These are phyloP conservation scores for Polia nebulosa DNA, from an alignment of 2,888 invertebrate genomes.

Conservation along the genomic window DNA sequence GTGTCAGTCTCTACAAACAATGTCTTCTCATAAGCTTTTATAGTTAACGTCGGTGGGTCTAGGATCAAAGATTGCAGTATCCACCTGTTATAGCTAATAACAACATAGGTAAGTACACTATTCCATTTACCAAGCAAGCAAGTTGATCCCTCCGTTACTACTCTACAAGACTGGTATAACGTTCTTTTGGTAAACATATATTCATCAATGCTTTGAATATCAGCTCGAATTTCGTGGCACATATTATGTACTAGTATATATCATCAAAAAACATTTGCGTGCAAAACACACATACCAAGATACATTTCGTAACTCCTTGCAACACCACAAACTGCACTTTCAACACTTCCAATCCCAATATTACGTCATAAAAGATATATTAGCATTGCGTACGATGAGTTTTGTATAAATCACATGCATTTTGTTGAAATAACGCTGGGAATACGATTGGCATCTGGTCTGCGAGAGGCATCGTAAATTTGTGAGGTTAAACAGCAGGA, in stretches of 20 bases:
- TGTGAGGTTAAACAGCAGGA: conserved; percentile 89
- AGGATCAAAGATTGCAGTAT: background rate
- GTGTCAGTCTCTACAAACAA: fast-evolving
- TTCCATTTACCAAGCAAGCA: background rate
- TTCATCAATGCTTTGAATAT: background rate
- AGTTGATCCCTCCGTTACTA: background rate
- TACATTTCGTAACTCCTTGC: conserved; percentile 42
- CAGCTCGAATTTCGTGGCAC: background rate
- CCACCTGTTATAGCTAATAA: background rate
- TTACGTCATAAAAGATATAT: conserved; percentile 64
- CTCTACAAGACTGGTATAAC: too few species aligned
- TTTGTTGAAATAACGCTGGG: conserved; percentile 89
- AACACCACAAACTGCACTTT: conserved; percentile 47
- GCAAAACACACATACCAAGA: conserved; percentile 16
- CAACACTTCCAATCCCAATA: conserved; percentile 60
- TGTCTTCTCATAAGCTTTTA: background rate
- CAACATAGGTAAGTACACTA: background rate
- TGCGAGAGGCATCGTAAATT: conserved; percentile 89
- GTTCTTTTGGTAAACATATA: too few species aligned
- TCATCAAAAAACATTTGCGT: conserved; percentile 6
- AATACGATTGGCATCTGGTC: conserved; percentile 86
- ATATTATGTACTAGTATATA: background rate
- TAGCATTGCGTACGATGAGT: conserved; percentile 63
- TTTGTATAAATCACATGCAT: conserved; percentile 87
- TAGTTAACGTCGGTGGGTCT: background rate